phyloP scores from a whole-genome alignment of 1,140 invertebrate genomes.

The Eciton burchellii region DNA sequence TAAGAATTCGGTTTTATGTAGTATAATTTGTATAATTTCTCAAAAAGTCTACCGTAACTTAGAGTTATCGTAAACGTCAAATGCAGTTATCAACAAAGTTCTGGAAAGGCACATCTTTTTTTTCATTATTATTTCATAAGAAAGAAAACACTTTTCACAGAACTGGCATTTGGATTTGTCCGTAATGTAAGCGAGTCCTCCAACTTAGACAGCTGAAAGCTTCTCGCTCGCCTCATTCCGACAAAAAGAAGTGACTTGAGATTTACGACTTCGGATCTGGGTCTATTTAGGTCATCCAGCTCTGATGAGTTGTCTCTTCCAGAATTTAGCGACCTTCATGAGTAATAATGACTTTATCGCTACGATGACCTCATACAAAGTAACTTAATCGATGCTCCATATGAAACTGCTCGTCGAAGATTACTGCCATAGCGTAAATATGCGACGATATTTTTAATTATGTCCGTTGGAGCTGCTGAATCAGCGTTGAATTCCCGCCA shows the following conservation, averaged over 20 bases:
- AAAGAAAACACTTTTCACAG: no score
- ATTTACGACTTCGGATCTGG: constrained; percentile 11
- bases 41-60: no score
- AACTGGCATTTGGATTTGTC: no score
- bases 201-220: not conserved
- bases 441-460: constrained; percentile 14
- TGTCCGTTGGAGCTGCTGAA: not conserved
- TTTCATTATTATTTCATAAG: no score
- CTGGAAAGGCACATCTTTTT: no score
- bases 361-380: constrained; percentile 8
- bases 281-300: not conserved
- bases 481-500: not conserved
- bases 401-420: constrained; percentile 21
- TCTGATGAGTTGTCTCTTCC: not conserved
- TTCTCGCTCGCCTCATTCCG: not conserved
- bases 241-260: constrained; percentile 5
- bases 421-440: not conserved
- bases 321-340: not conserved
- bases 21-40: no score
- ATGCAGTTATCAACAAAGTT: no score
- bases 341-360: not conserved
- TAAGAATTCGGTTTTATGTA: no score
- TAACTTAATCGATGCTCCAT: constrained; percentile 1
- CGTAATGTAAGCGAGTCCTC: not conserved
- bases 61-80: no score